Evolutionary conservation across 2,888 invertebrate species (phyloP).

Genomic region (Trissolcus japonicus): DNA sequence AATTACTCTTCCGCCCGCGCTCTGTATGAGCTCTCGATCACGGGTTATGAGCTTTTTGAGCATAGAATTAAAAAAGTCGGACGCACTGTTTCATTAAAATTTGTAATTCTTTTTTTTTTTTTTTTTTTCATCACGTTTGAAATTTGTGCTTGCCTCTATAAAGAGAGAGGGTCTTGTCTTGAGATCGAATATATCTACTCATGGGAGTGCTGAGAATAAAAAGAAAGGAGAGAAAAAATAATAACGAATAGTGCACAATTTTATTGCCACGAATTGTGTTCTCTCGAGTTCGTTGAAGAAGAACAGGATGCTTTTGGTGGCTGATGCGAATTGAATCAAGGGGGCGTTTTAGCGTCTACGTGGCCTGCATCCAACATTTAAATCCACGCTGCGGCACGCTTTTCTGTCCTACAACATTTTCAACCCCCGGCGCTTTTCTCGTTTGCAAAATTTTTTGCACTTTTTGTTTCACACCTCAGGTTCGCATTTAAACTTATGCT

Average conservation of each 20-base stretch:
- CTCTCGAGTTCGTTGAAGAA: constrained; percentile 53
- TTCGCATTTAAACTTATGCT: constrained; percentile 45
- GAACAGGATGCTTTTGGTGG: constrained; percentile 60
- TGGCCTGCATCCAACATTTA: constrained; percentile 71
- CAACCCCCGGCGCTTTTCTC: constrained; percentile 45
- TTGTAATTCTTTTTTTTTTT: constrained; percentile 5
- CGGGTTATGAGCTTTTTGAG: constrained; percentile 26
- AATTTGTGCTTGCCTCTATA: background rate
- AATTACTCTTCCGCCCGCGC: constrained; percentile 20
- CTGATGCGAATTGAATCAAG: constrained; percentile 76
- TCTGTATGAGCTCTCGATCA: constrained; percentile 25
- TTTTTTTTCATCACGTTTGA: background rate
- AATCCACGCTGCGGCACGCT: constrained; percentile 61
- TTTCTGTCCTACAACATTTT: constrained; percentile 51
- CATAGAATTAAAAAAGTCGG: constrained; percentile 31
- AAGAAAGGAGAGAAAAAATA: constrained; percentile 21
- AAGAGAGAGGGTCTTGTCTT: constrained; percentile 15
- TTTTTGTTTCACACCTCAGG: constrained; percentile 50
- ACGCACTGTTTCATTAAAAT: constrained; percentile 19
- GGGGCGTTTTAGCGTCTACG: constrained; percentile 75
- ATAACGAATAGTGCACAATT: constrained; percentile 51
- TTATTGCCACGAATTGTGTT: constrained; percentile 54
- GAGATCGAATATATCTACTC: constrained; percentile 36
- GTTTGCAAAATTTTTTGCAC: background rate
- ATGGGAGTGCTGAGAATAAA: constrained; percentile 1